phyloP scores from a whole-genome alignment of 35 echinoderm and acorn worm species.

The Patiria miniata region DNA sequence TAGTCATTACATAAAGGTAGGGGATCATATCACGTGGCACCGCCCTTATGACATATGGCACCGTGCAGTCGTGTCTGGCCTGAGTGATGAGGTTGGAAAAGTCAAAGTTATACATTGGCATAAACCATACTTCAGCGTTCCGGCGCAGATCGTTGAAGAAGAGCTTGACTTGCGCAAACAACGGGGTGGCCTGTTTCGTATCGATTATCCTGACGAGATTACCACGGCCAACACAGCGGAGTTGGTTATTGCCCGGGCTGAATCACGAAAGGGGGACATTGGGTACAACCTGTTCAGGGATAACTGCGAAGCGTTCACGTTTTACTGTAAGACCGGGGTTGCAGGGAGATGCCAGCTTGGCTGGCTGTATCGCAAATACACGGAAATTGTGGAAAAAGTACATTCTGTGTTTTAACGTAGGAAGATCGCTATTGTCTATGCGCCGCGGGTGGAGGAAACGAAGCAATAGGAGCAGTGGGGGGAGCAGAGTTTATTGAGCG shows the following conservation, averaged over 20 bases:
- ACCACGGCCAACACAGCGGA: constrained; percentile 1
- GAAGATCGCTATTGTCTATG: not conserved
- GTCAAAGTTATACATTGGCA: constrained; percentile 29
- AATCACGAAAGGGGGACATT: not conserved
- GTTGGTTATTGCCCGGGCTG: constrained; percentile 41
- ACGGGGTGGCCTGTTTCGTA: constrained; percentile 12
- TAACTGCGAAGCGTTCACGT: constrained; percentile 63
- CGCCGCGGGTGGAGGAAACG: not conserved
- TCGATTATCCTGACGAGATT: constrained; percentile 38
- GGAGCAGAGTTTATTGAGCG: not conserved
- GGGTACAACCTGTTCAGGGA: constrained; percentile 37
- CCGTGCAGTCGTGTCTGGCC: constrained; percentile 40
- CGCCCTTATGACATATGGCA: constrained; percentile 47
- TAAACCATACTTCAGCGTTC: not conserved
- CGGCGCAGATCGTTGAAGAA: not conserved
- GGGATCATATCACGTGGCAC: constrained; percentile 59
- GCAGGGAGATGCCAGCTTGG: not conserved
- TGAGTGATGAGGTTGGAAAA: not conserved
- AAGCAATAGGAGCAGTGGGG: not conserved
- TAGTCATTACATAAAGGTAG: not conserved
- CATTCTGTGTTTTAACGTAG: not conserved
- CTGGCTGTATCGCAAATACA: constrained; percentile 13
- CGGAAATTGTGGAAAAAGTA: not conserved
- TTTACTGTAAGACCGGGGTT: constrained; percentile 49
- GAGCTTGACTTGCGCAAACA: not conserved